Conservation (phyloP, 1,140 invertebrate genomes). For the Orussus abietinus region DNA sequence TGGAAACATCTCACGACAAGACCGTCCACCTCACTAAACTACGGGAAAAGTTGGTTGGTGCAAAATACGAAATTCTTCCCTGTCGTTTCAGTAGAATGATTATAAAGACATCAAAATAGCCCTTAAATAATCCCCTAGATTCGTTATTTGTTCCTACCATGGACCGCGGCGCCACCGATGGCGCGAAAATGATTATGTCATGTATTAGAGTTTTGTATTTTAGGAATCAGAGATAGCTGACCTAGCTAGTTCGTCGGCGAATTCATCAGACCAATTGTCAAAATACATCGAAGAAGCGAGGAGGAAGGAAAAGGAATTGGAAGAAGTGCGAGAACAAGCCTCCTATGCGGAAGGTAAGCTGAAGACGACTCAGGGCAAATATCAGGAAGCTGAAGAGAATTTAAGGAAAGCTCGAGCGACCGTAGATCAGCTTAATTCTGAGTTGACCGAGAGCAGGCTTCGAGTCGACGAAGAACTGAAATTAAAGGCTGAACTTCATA, state of each 20-base stretch:
- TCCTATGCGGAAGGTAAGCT: constrained; percentile 34
- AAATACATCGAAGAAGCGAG: constrained; percentile 53
- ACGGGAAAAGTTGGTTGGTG: constrained; percentile 50
- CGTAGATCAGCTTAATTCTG: too few species aligned
- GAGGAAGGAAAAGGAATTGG: constrained; percentile 52
- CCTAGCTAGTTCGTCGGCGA: constrained; percentile 41
- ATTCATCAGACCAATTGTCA: constrained; percentile 52
- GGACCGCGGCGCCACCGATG: too few species aligned
- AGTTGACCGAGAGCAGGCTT: constrained; percentile 21
- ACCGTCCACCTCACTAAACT: constrained; percentile 35
- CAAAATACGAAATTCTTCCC: too few species aligned
- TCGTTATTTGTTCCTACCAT: too few species aligned
- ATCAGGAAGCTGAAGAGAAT: constrained; percentile 15
- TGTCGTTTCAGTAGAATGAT: too few species aligned
- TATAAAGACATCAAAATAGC: too few species aligned
- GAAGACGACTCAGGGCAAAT: constrained; percentile 16
- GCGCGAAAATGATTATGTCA: background rate
- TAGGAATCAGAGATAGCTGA: constrained; percentile 47
- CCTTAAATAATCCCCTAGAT: too few species aligned
- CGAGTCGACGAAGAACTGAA: constrained; percentile 25
- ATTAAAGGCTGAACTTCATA: constrained; percentile 24
- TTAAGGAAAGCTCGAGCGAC: constrained; percentile 24
- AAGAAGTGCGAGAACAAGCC: constrained; percentile 50
- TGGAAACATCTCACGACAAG: constrained; percentile 44
- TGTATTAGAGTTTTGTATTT: constrained; percentile 3